Evolutionary conservation across 2,888 invertebrate species (phyloP).

Genomic region (Hypomecis atomaria): DNA sequence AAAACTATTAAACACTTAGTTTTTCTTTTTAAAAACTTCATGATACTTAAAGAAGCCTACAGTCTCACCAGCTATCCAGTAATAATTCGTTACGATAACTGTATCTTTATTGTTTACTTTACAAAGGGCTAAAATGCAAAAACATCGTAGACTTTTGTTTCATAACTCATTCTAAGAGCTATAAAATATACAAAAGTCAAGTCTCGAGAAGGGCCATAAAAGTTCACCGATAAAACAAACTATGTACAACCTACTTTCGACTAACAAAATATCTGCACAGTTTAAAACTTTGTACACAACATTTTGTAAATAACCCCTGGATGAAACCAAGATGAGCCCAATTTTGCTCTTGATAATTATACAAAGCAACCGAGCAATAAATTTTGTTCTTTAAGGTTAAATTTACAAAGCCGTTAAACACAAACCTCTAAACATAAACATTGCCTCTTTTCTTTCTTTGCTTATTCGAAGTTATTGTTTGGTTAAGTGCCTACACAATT

Average conservation of each 20-base stretch:
- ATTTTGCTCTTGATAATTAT: too few species aligned
- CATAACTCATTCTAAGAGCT: slow-evolving; percentile 21
- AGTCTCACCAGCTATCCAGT: too few species aligned
- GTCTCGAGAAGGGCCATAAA: slow-evolving; percentile 15
- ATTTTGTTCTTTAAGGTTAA: neutral
- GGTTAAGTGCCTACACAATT: too few species aligned
- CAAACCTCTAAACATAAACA: neutral
- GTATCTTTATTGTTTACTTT: slow-evolving; percentile 1
- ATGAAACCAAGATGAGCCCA: too few species aligned
- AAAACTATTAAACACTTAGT: too few species aligned
- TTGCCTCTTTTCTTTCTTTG: neutral
- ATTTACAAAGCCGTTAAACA: neutral
- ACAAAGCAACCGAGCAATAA: neutral
- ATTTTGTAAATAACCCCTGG: neutral
- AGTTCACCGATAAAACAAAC: slow-evolving; percentile 24
- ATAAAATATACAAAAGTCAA: slow-evolving; percentile 22
- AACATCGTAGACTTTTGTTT: slow-evolving; percentile 11
- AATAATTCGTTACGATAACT: neutral
- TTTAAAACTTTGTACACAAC: slow-evolving; percentile 9
- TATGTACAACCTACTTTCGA: slow-evolving; percentile 7
- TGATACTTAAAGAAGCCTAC: too few species aligned
- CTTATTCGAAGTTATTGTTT: neutral
- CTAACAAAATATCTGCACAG: slow-evolving; percentile 8
- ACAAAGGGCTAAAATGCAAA: slow-evolving; percentile 3
- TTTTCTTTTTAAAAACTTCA: too few species aligned